These are phyloP conservation scores for Pemphigus obesinymphae DNA, from an alignment of 1,140 invertebrate genomes.

Conservation along the genomic window DNA sequence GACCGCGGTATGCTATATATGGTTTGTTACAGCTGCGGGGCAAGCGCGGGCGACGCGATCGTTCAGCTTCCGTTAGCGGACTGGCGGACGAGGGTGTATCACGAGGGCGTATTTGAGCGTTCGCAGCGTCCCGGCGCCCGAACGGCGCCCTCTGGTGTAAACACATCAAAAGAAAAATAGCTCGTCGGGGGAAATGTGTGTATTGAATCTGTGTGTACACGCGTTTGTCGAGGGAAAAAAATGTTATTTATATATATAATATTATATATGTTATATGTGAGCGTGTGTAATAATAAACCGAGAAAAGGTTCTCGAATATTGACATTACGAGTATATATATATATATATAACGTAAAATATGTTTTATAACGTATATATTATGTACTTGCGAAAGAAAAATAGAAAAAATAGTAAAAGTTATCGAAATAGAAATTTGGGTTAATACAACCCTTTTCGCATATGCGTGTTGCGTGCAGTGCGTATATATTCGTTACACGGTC, in stretches of 20 bases:
- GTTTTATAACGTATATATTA: no score
- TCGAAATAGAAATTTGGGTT: background rate
- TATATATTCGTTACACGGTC: no score
- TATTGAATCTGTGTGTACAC: background rate
- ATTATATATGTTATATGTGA: background rate
- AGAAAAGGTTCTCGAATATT: background rate
- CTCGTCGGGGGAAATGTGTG: background rate
- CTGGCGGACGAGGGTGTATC: slow-evolving; percentile 16
- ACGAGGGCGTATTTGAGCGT: slow-evolving; percentile 35
- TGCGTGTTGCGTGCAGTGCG: background rate
- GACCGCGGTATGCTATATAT: background rate
- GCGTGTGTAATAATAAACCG: background rate
- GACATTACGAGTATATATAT: background rate
- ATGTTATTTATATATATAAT: background rate
- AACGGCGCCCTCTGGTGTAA: slow-evolving; percentile 17
- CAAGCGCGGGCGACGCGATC: background rate
- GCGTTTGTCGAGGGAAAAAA: background rate
- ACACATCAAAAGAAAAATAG: background rate
- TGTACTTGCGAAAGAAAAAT: no score
- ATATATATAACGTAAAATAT: no score
- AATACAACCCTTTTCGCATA: background rate
- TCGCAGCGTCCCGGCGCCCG: slow-evolving; percentile 38
- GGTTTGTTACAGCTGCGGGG: no score
- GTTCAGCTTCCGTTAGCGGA: slow-evolving; percentile 33
- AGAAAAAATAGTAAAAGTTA: background rate